Base-by-base conservation (phyloP, 2,888 invertebrate genomes). In the Diarsia rubi region DNA sequence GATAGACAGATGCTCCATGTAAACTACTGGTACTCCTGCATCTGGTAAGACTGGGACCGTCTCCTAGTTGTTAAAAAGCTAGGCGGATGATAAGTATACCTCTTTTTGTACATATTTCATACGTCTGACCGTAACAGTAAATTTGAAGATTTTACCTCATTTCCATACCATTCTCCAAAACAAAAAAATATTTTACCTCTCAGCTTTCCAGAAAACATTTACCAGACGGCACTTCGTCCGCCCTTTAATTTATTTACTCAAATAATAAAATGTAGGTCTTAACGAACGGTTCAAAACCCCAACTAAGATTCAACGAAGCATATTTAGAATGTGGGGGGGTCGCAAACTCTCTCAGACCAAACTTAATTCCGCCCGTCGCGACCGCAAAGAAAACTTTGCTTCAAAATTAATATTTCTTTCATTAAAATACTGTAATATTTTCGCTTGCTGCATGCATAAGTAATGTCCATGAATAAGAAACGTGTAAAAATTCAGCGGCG, bases 401-500 rank as follows among this genome's bases (percentile, higher is more conserved):
- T 93, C 91, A 93, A 96, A 96, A 96, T 96, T 96, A 96, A 96
- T 96, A 96, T 96, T 96, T 97, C 97, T 96, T 97, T 96, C 97
- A 97, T 97, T 97, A 97, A 96, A 96, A 96, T 94, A 95, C 96
- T 96, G 96, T 96, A 97, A 97, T 97, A 96, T 96, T 96, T 96
- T 95, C 95, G 92, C 88, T 94, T 95, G 96, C 96, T 97, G 97
- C 96, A 96, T 97, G 97, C 96, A 97, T 97, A 97, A 97, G 96
- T 96, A 97, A 97, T 97, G 91, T 91, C 92, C 86, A 94, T 96
- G 96, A 96, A 96, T 96, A 96, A 95, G 94, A 92, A 91, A 93
- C 93, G 93, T 92, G 95, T 94, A 95, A 95, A 96, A 96, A 94
- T 94, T 89, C 90, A 88, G 88, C 70, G 69, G 79, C 81, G 82